Evolutionary conservation across 2,797 vertebrate genomes (phyloP).

Genomic region (Hemibagrus guttatus): DNA sequence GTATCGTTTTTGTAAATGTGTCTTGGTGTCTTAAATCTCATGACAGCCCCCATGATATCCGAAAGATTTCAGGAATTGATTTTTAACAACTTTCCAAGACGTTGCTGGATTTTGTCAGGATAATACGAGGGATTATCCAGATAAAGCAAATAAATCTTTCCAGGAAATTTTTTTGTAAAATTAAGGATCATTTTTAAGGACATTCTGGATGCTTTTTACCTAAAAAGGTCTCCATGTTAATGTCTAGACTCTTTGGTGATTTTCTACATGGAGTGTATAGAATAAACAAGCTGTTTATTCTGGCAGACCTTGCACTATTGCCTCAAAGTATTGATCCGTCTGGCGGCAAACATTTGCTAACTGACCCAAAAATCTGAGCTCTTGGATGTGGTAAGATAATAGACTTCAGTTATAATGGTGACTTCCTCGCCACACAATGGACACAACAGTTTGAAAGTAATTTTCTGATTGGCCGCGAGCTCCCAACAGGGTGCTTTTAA

Average conservation of each 20-base stretch:
- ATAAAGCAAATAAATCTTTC: slow-evolving; percentile 18
- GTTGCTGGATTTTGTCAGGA: neutral
- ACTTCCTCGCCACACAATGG: slow-evolving; percentile 1
- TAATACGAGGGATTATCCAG: neutral
- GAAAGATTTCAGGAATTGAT: neutral
- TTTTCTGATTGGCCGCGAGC: neutral
- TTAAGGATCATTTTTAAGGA: neutral
- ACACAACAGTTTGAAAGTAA: neutral
- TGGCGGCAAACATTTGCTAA: slow-evolving; percentile 43
- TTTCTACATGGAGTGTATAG: neutral
- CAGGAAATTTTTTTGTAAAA: neutral
- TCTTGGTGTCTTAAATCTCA: neutral
- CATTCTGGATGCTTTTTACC: neutral
- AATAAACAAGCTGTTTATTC: neutral
- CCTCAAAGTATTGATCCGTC: slow-evolving; percentile 18
- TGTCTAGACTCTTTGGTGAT: neutral
- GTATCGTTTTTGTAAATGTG: neutral
- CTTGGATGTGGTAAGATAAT: neutral
- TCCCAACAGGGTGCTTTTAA: neutral
- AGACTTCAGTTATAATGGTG: neutral
- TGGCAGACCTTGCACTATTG: neutral
- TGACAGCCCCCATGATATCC: neutral
- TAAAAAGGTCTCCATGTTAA: neutral
- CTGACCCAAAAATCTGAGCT: neutral
- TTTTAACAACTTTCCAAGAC: neutral